Conservation (phyloP, 2,113 vertebrate species). For the Pituophis catenifer region DNA sequence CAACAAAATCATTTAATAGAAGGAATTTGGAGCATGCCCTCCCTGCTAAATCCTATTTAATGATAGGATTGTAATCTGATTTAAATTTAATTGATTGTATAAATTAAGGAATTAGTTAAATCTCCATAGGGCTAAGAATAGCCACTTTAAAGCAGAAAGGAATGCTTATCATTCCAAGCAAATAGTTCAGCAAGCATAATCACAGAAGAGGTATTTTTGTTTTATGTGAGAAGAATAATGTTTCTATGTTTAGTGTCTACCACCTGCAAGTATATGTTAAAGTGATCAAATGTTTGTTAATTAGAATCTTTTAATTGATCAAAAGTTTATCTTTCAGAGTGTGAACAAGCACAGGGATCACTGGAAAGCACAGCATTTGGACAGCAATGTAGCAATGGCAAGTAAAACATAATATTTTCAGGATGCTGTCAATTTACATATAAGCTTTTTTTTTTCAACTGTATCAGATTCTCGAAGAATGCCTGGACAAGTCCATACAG, state of each 20-base stretch:
- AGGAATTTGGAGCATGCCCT: neutral
- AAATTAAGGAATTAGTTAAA: neutral
- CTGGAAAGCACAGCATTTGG: constrained; percentile 87
- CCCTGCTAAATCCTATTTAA: neutral
- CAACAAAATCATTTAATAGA: too few relatives aligned
- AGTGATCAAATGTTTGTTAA: neutral
- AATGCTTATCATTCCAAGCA: neutral
- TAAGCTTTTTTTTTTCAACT: neutral
- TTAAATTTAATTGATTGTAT: neutral
- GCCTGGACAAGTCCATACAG: neutral
- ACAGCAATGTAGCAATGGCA: constrained; percentile 91
- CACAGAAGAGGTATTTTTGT: neutral
- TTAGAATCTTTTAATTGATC: neutral
- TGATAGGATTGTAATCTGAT: neutral
- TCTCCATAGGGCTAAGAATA: neutral
- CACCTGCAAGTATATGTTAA: neutral
- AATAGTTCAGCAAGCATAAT: neutral
- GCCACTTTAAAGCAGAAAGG: neutral
- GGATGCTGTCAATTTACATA: neutral
- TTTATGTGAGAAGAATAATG: neutral
- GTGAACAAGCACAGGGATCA: constrained; percentile 85
- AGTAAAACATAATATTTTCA: constrained; percentile 54
- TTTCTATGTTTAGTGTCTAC: neutral
- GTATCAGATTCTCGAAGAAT: neutral
- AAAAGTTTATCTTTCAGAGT: constrained; percentile 71